Conservation (phyloP, 35 echinoderm and acorn worm genomes). For the Apostichopus parvimensis region DNA sequence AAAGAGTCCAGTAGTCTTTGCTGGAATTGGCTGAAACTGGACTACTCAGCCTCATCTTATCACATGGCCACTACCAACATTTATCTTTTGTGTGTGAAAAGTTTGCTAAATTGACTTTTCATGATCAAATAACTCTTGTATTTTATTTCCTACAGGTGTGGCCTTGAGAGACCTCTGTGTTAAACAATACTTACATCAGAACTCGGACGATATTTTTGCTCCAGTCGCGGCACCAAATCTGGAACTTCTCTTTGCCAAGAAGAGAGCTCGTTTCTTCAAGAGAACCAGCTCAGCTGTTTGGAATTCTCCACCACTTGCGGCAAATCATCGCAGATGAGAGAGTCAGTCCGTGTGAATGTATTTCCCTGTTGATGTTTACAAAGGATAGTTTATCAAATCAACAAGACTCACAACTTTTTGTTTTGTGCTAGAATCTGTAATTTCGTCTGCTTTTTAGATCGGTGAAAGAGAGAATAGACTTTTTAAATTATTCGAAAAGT, state of each 20-base stretch:
- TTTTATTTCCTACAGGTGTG: constrained; percentile 49
- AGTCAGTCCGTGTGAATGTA: background rate
- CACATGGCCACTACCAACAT: too few species aligned
- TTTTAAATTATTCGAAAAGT: too few species aligned
- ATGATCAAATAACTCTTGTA: too few species aligned
- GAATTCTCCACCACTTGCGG: constrained; percentile 63
- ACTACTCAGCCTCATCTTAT: too few species aligned
- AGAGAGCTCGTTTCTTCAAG: constrained; percentile 84
- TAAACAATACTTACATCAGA: constrained; percentile 69
- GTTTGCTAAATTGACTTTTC: too few species aligned
- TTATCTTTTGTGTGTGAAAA: too few species aligned
- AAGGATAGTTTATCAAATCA: background rate
- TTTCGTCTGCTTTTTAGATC: too few species aligned
- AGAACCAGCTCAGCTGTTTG: constrained; percentile 88
- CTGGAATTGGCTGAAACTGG: too few species aligned
- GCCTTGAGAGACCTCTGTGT: constrained; percentile 60
- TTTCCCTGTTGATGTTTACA: background rate
- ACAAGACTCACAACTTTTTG: too few species aligned
- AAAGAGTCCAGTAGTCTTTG: too few species aligned
- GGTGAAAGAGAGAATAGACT: too few species aligned
- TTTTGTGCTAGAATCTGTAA: too few species aligned
- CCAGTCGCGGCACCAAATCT: constrained; percentile 68
- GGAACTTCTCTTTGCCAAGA: constrained; percentile 73
- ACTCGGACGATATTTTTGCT: constrained; percentile 60
- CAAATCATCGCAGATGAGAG: background rate